Percentiles rank a stretch among this genome's conserved stretches.
These are phyloP conservation scores for Erebia aethiops DNA, from an alignment of 2,888 invertebrate species.

Conservation along the genomic window DNA sequence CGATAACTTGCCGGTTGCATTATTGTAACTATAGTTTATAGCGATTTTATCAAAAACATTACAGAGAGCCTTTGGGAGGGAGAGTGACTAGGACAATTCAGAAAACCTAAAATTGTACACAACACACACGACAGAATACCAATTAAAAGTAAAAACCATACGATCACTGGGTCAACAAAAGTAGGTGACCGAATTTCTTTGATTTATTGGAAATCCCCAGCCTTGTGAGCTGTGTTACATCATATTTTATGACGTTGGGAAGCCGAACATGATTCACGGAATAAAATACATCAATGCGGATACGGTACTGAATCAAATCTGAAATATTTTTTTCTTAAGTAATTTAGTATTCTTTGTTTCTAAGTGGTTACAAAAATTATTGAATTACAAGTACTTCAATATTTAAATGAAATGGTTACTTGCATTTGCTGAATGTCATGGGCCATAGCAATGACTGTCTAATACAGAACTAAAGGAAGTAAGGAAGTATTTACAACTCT, in stretches of 20 bases:
- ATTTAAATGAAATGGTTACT: no score
- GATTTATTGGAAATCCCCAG: slow-evolving; percentile 16
- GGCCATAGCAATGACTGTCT: no score
- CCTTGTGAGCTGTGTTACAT: slow-evolving; percentile 16
- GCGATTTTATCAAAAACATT: background rate
- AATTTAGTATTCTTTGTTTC: no score
- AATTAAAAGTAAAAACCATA: slow-evolving; percentile 13
- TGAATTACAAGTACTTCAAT: no score
- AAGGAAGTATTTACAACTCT: no score
- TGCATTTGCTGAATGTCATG: no score
- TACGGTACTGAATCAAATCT: background rate
- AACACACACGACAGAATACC: background rate
- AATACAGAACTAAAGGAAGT: no score
- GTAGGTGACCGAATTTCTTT: slow-evolving; percentile 23
- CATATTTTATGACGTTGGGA: slow-evolving; percentile 8
- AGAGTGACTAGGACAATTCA: background rate
- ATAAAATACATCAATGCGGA: background rate
- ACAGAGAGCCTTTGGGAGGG: background rate
- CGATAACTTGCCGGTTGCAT: background rate
- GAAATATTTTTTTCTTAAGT: no score
- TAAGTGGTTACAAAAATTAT: no score
- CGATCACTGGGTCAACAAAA: slow-evolving; percentile 16
- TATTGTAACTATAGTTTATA: no score
- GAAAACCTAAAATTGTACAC: background rate
- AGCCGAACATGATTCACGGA: slow-evolving; percentile 2